Conservation (phyloP, 1,140 invertebrate genomes). For the Pseudachorutes palmiensis region DNA sequence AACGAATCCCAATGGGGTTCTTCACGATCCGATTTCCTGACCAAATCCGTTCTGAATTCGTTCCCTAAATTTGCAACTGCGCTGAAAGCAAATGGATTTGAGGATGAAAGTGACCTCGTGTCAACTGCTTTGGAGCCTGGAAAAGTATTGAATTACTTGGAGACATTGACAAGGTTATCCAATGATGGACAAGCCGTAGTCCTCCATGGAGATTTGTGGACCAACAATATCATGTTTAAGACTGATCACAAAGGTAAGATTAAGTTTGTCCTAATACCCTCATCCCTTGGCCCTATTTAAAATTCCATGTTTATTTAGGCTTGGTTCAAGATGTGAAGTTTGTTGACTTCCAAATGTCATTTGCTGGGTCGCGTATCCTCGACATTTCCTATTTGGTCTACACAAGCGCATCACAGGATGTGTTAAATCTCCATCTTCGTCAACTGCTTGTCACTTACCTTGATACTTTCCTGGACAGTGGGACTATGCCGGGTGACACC, state of each 20-base stretch:
- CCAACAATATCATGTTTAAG: conserved; percentile 21
- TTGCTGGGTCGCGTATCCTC: conserved; percentile 13
- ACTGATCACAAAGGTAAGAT: conserved; percentile 4
- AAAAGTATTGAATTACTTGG: neutral
- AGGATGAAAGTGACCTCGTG: conserved; percentile 10
- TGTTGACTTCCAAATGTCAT: conserved; percentile 17
- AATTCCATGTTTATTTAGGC: neutral
- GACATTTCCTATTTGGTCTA: conserved; percentile 19
- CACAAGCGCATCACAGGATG: conserved; percentile 15
- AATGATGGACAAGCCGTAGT: conserved; percentile 18
- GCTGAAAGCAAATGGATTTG: neutral
- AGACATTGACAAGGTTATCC: conserved; percentile 4
- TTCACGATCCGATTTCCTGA: too few relatives aligned
- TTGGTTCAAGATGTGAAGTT: neutral
- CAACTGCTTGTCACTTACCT: conserved; percentile 15
- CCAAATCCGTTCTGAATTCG: neutral
- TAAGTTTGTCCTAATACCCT: too few relatives aligned
- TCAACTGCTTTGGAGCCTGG: too few relatives aligned
- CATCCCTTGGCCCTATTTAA: too few relatives aligned
- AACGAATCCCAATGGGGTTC: conserved; percentile 13
- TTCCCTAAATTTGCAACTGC: neutral
- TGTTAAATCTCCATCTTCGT: neutral
- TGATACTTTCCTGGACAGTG: conserved; percentile 11
- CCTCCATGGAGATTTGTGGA: conserved; percentile 23
- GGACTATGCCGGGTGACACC: neutral